Evolutionary conservation across 2,797 vertebrate species (phyloP).

Genomic region (Smutsia temminckii): DNA sequence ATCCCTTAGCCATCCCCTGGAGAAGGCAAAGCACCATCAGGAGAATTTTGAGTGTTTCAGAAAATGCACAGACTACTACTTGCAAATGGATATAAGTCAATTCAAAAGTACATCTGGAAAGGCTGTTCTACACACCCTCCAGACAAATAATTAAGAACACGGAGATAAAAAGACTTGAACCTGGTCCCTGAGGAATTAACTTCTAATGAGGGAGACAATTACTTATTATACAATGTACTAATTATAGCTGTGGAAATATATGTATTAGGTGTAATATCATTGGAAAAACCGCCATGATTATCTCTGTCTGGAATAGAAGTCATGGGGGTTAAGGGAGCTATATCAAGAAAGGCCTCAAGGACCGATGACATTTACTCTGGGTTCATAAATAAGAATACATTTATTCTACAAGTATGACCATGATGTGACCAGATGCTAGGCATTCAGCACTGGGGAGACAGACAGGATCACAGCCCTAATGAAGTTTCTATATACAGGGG

Average conservation of each 20-base stretch:
- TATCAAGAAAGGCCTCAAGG: neutral
- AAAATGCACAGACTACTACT: neutral
- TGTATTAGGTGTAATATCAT: neutral
- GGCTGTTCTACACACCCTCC: fast-evolving
- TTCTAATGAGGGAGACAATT: neutral
- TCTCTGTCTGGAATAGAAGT: neutral
- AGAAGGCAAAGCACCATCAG: slow-evolving; percentile 13
- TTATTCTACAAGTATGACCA: neutral
- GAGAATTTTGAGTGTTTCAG: slow-evolving; percentile 49
- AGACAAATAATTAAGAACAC: neutral
- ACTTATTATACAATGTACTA: neutral
- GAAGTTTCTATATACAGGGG: neutral
- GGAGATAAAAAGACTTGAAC: neutral
- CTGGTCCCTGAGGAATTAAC: neutral
- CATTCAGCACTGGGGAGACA: neutral
- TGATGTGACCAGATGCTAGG: too few relatives aligned
- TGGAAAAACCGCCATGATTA: neutral
- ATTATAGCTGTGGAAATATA: neutral
- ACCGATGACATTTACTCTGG: neutral
- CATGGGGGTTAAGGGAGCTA: neutral
- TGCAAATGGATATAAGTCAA: neutral
- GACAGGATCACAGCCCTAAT: neutral
- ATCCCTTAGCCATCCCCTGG: neutral
- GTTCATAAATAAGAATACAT: neutral
- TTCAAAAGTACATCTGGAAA: neutral